phyloP scores from a whole-genome alignment of 2,797 vertebrate species.

The Micropoecilia bifurca region DNA sequence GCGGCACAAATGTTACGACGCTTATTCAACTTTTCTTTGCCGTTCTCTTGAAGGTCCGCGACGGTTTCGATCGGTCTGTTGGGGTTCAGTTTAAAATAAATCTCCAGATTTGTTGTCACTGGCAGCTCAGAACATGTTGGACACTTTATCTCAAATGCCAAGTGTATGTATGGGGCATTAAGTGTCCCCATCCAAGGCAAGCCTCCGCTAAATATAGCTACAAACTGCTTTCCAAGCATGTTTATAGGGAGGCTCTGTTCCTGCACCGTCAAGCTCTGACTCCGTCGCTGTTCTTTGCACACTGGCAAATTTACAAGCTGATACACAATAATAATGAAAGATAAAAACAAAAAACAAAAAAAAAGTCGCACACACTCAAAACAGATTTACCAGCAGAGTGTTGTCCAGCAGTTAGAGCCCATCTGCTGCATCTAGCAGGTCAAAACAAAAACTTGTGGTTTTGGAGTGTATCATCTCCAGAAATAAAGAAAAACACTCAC shows the following conservation, averaged over 20 bases:
- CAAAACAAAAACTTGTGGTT: slow-evolving; percentile 28
- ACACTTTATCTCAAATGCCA: slow-evolving; percentile 4
- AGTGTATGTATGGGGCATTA: not conserved
- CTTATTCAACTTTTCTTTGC: not conserved
- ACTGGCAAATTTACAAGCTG: slow-evolving; percentile 13
- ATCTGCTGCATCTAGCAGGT: slow-evolving; percentile 26
- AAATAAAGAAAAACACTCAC: not conserved
- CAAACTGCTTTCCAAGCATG: not conserved
- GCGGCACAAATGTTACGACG: not conserved
- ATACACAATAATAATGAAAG: not conserved
- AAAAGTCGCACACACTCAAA: not conserved
- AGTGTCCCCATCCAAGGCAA: not conserved
- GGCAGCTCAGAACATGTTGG: not conserved
- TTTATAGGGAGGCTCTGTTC: not conserved
- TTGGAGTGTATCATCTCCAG: not conserved
- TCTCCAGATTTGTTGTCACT: not conserved
- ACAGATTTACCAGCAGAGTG: slow-evolving; percentile 8
- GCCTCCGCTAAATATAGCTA: not conserved
- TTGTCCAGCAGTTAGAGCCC: slow-evolving; percentile 4
- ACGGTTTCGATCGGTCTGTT: not conserved
- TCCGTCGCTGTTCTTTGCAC: not conserved
- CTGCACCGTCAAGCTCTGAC: not conserved
- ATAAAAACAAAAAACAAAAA: not conserved
- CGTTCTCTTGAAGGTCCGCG: not conserved
- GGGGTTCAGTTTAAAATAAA: not conserved